phyloP scores from a whole-genome alignment of 2,888 invertebrate genomes.

The Taenaris catops region DNA sequence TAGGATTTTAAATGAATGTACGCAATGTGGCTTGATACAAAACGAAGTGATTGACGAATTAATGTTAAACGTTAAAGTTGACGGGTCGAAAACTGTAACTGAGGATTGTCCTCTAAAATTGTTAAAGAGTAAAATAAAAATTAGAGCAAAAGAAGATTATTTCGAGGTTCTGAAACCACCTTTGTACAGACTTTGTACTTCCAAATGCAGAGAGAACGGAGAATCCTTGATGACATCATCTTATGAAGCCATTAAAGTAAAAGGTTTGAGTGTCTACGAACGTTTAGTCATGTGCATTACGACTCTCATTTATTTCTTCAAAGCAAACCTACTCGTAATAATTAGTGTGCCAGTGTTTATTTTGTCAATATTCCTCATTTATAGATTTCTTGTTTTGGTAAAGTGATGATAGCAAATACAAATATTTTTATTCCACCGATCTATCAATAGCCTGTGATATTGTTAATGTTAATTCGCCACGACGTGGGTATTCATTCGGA shows the following conservation, averaged over 20 bases:
- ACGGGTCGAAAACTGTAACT: slow-evolving; percentile 24
- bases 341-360: slow-evolving; percentile 54
- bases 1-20: slow-evolving; percentile 25
- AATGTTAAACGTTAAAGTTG: slow-evolving; percentile 35
- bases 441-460: too few species aligned
- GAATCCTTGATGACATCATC: slow-evolving; percentile 33
- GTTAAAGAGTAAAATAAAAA: slow-evolving; percentile 10
- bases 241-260: slow-evolving; percentile 19
- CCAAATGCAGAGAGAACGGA: slow-evolving; percentile 26
- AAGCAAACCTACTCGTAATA: slow-evolving; percentile 49
- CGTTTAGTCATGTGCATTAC: slow-evolving; percentile 24
- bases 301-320: slow-evolving; percentile 35
- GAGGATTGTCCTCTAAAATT: slow-evolving; percentile 13
- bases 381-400: slow-evolving; percentile 40
- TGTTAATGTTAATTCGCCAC: too few species aligned
- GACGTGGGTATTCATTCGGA: too few species aligned
- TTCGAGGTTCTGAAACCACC: slow-evolving; percentile 32
- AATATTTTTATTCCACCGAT: too few species aligned
- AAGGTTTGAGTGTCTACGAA: slow-evolving; percentile 1
- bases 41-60: slow-evolving; percentile 48
- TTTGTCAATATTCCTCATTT: slow-evolving; percentile 41
- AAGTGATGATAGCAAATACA: too few species aligned
- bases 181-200: slow-evolving; percentile 11
- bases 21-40: slow-evolving; percentile 51
- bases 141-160: slow-evolving; percentile 25